Base-by-base conservation (phyloP, 2,113 vertebrate genomes). In the Progne subis region DNA sequence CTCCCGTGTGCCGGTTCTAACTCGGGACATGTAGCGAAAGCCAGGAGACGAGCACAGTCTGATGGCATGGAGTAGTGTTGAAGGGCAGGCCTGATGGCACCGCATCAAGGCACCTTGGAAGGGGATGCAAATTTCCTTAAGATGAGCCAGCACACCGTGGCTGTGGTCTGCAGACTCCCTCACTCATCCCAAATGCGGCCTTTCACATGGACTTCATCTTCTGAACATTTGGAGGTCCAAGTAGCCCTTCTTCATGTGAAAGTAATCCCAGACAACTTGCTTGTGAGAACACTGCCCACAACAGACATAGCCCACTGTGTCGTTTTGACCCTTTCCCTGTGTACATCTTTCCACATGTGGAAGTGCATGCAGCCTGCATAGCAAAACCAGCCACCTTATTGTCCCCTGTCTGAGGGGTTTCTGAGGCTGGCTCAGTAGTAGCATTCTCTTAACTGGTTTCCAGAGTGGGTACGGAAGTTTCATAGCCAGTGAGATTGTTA, bases 271-370 rank as follows among this genome's bases (percentile, higher is more conserved):
- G n/a, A 43, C 0, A 5, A 50, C 18, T 61, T 84, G 24, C 52
- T 93, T 90, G 21, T 56, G 56, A 37, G 43, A 43, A 39, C 4
- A 5, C 53, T 71, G 61, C 87, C 74, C 46, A 34, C n/a, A 57
- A 9, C 17, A 52, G 31, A 5, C 8, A 5, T 18, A 79, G 50
- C 32, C 43, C 29, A 9, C 53, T 31, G 26, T 60, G 28, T 76
- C 0, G 0, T 34, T 87, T 80, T 94, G 56, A 74, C 70, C 17
- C 18, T 32, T 64, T 88, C 57, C 8, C 28, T 50, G 11, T 28
- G 18, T 46, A 24, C 11, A 3, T 63, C 11, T 74, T 86, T 55
- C 1, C 1, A 32, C 1, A 0, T 12, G 9, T 75, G 34, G 32
- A 50, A 53, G 14, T 61, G 8, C 34, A 11, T 79, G 41, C 32